Conservation (phyloP, 2,797 vertebrate species). For the Carapus acus region DNA sequence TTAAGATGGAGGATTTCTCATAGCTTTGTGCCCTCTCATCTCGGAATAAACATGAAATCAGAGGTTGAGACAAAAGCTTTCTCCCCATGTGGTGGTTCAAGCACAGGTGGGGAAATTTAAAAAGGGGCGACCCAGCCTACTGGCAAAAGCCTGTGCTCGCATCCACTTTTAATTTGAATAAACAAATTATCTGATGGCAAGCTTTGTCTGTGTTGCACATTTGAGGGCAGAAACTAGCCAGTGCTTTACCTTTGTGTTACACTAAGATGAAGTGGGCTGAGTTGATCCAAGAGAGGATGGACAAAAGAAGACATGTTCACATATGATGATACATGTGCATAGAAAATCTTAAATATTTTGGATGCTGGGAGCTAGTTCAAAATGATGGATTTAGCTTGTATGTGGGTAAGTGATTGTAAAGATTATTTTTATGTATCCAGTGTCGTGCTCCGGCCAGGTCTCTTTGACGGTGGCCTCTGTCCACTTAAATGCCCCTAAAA, state of each 20-base stretch:
- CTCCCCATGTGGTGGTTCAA: too few relatives aligned
- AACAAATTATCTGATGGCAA: constrained; percentile 45
- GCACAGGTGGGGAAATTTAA: too few relatives aligned
- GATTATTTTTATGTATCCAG: background rate
- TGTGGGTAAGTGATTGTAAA: constrained; percentile 50
- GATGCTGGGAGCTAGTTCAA: background rate
- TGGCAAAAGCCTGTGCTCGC: constrained; percentile 29
- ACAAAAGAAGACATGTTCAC: background rate
- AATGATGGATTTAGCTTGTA: constrained; percentile 47
- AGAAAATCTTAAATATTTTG: too few relatives aligned
- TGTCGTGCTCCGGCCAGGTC: background rate
- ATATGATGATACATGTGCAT: too few relatives aligned
- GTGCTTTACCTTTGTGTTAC: constrained; percentile 10
- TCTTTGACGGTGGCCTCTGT: too few relatives aligned
- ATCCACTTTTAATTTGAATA: constrained; percentile 57
- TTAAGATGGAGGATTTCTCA: too few relatives aligned
- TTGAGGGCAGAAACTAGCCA: constrained; percentile 3
- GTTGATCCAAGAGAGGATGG: background rate
- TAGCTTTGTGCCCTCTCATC: too few relatives aligned
- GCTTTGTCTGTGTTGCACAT: constrained; percentile 48
- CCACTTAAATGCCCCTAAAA: too few relatives aligned
- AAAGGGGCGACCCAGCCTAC: constrained; percentile 16
- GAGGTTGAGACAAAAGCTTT: too few relatives aligned
- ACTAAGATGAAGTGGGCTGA: constrained; percentile 6
- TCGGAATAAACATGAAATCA: too few relatives aligned